Base-by-base conservation (phyloP, 2,797 vertebrate species). In the Danio albolineatus region DNA sequence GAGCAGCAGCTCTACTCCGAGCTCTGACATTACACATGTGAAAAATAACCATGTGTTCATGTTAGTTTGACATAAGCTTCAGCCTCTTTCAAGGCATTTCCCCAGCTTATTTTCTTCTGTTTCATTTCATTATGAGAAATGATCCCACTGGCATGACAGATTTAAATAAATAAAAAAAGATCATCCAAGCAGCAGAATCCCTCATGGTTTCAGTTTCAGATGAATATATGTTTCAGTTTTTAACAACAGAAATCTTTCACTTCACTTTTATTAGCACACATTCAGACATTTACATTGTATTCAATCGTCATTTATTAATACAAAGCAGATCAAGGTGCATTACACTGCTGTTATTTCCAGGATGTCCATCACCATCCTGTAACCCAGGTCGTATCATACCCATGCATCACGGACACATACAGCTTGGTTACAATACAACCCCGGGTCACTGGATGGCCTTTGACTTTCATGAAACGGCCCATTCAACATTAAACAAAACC, bases 331-430 rank as follows among this genome's bases (percentile, higher is more conserved):
- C 78, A 70, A 60, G 0, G 7, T n/a, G 2, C 17, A 76, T 44
- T 57, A 5, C 7, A 21, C 59, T n/a, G 39, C 48, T 72, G 38
- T 62, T 19, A 14, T 12, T 49, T 67, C 56, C 19, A 72, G 39
- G 54, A 62, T 65, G 86, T 59, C 46, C 69, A 43, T 72, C 53
- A 41, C 75, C 61, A 81, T 80, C 85, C 66, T 43, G 72, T 81
- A 83, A 84, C 86, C 81, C 85, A 91, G 87, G 88, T 90, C 78
- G 83, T 91, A 87, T 89, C 85, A 89, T 90, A 91, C 89, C 91
- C 89, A 90, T 91, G 86, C 86, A 84, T 46, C 64, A 36, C 51
- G 5, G 43, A 73, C 16, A 19, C 78, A 5, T 51, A 87, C 86
- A 89, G 89, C 83, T 83, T 91, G 89, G 91, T 88, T 87, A 90